Evolutionary conservation across 2,888 invertebrate species (phyloP).

Genomic region (Lasioglossum morio): DNA sequence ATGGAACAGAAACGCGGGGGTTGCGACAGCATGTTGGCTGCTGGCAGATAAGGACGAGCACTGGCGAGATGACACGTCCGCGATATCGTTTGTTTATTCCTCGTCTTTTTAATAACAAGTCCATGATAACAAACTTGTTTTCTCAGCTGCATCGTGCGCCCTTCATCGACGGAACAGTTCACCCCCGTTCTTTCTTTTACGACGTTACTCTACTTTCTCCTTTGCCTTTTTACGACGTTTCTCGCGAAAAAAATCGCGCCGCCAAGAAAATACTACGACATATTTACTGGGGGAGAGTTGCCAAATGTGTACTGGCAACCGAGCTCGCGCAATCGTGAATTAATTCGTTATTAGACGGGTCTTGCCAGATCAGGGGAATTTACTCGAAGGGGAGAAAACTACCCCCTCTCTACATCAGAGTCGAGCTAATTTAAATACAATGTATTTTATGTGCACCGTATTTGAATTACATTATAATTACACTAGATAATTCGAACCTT

Average conservation of each 20-base stretch:
- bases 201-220: neutral
- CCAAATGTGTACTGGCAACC: neutral
- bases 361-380: too few species aligned
- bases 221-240: too few species aligned
- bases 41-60: neutral
- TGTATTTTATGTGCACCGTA: too few species aligned
- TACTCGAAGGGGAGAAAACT: too few species aligned
- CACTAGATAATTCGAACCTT: too few species aligned
- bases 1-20: constrained; percentile 3
- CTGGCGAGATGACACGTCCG: constrained; percentile 4
- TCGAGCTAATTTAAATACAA: too few species aligned
- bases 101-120: constrained; percentile 21
- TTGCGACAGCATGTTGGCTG: constrained; percentile 10
- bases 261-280: neutral
- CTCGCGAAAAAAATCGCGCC: neutral
- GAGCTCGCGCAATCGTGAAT: neutral
- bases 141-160: neutral
- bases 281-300: neutral
- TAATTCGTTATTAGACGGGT: neutral
- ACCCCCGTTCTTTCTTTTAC: neutral
- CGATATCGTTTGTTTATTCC: constrained; percentile 19
- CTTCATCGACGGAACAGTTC: neutral
- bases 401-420: too few species aligned
- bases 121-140: constrained; percentile 10
- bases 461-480: too few species aligned